Base-by-base conservation (phyloP, 2,113 vertebrate genomes). In the Chauna torquata region DNA sequence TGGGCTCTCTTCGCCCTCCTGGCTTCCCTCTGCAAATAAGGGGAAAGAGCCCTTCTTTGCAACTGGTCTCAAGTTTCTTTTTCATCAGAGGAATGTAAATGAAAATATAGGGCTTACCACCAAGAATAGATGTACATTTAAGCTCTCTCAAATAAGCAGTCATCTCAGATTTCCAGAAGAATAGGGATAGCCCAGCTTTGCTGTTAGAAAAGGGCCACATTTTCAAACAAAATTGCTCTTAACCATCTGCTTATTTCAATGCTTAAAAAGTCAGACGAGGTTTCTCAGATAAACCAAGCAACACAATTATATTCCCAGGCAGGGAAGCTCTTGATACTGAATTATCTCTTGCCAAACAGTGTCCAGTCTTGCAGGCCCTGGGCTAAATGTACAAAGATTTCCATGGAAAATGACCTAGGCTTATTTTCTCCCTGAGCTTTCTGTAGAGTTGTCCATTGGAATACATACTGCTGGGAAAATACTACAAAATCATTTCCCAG, bases 381-480 rank as follows among this genome's bases (percentile, higher is more conserved):
- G 93, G 20, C 91, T 96, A 91, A 76, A 85, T 38, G 78, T 93
- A 88, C 49, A 75, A 54, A 54, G 90, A 88, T 96, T 96, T 96
- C 78, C 87, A 90, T 77, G 90, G 94, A 95, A 96, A 96, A 95
- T 62, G 44, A 95, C 87, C 74, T 2, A 16, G 75, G 87, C 36
- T 94, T 58, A 68, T 82, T 90, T 68, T 82, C 49, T 93, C 58
- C 71, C 75, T 28, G 32, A 85, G 79, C 75, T 50, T 85, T 19
- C 87, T 62, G 23, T 50, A 83, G 93, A 77, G 79, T 79, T 93
- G 74, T 94, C 92, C 93, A 58, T 32, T 80, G 85, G 90, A 96
- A 97, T 82, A 70, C 0, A 1, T 27, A 61, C 52, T 80, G 92
- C 94, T 97, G 96, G 96, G 96, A 97, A 97, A 94, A 94, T 9